Percentiles rank a stretch among this genome's conserved stretches.
Evolutionary conservation across 1,140 invertebrate genomes (phyloP).

Genomic region (Dendrolimus kikuchii): DNA sequence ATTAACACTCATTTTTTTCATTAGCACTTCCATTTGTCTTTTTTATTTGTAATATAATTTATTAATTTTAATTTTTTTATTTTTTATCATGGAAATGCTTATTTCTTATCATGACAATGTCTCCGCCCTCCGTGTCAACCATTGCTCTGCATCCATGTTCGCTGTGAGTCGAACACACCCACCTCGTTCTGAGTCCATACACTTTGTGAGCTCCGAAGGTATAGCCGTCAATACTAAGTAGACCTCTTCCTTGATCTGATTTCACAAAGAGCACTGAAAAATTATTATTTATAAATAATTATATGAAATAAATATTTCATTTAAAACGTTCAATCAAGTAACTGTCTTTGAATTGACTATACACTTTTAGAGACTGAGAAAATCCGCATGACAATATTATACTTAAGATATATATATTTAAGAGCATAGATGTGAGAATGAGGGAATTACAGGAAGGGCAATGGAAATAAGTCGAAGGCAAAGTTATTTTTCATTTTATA

Average conservation of each 20-base stretch:
- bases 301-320: background rate
- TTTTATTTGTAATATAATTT: too few species aligned
- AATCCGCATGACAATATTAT: too few species aligned
- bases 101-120: background rate
- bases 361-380: too few species aligned
- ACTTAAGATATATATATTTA: too few species aligned
- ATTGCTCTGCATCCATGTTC: conserved; percentile 10
- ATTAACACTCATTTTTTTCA: too few species aligned
- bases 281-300: conserved; percentile 2
- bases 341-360: too few species aligned
- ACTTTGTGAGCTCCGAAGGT: conserved; percentile 11
- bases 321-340: too few species aligned
- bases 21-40: too few species aligned
- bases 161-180: conserved; percentile 8
- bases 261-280: conserved; percentile 16
- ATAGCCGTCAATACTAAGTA: conserved; percentile 11
- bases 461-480: too few species aligned
- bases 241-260: conserved; percentile 12
- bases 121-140: background rate
- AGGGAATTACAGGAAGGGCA: too few species aligned
- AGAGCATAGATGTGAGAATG: too few species aligned
- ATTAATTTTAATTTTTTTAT: background rate
- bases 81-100: conserved; percentile 22
- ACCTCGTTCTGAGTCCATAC: conserved; percentile 1
- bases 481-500: too few species aligned